Evolutionary conservation across 2,113 vertebrate genomes (phyloP).

Genomic region (Toxotes chatareus): DNA sequence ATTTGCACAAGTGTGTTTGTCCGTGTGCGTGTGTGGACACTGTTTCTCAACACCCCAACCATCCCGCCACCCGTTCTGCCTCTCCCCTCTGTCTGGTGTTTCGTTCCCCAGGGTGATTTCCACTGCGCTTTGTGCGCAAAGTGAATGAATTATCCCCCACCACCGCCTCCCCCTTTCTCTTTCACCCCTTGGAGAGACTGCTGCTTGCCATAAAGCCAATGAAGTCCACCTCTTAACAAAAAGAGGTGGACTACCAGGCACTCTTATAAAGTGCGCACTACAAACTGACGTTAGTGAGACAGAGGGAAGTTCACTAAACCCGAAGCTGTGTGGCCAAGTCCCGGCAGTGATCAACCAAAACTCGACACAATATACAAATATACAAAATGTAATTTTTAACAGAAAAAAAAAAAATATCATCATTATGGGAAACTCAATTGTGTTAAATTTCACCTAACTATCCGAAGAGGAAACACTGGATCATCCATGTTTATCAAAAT

Average conservation of each 20-base stretch:
- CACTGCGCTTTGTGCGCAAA: constrained; percentile 82
- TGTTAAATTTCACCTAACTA: background rate
- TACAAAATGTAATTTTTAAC: background rate
- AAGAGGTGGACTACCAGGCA: constrained; percentile 75
- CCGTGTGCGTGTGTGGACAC: constrained; percentile 25
- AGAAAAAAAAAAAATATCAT: background rate
- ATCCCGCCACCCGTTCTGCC: constrained; percentile 20
- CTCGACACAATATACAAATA: background rate
- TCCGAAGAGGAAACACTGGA: background rate
- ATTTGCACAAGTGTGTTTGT: background rate
- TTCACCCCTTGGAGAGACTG: constrained; percentile 71
- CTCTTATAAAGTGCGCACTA: constrained; percentile 71
- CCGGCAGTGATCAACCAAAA: background rate
- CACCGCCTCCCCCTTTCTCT: constrained; percentile 38
- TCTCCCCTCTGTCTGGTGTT: constrained; percentile 55
- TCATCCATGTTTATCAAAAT: background rate
- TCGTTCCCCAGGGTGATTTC: constrained; percentile 80
- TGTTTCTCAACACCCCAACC: constrained; percentile 13
- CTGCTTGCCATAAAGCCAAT: constrained; percentile 78
- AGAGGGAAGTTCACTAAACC: constrained; percentile 51
- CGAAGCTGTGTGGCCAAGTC: constrained; percentile 17
- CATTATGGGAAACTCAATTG: background rate
- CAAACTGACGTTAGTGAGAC: constrained; percentile 66
- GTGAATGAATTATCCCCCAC: constrained; percentile 80
- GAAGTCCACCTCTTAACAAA: constrained; percentile 79